Evolutionary conservation across 30 jellyfish, hydroid and myxozoan genomes (phyloP).

Genomic region (Aurelia aurita complex sp. Pacific): DNA sequence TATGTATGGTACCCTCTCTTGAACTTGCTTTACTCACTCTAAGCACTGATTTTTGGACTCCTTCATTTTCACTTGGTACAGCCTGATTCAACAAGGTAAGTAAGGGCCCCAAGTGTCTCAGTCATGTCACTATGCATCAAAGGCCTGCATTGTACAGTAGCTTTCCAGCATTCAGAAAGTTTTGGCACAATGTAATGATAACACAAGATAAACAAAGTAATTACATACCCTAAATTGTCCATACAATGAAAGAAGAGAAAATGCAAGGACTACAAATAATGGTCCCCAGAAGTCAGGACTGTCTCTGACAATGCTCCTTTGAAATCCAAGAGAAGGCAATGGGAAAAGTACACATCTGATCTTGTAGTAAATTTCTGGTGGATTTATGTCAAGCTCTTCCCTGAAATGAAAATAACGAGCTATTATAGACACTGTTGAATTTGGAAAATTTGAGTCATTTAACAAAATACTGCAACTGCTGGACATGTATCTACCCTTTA

Average conservation of each 20-base stretch:
- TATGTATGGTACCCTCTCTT: too few relatives aligned
- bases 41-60: too few relatives aligned
- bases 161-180: too few relatives aligned
- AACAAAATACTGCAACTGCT: neutral
- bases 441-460: neutral
- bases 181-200: too few relatives aligned
- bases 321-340: constrained; percentile 89
- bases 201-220: too few relatives aligned
- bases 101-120: too few relatives aligned
- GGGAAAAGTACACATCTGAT: constrained; percentile 93
- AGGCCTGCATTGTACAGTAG: too few relatives aligned
- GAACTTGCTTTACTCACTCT: too few relatives aligned
- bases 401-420: constrained; percentile 14
- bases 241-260: constrained; percentile 82
- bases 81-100: too few relatives aligned
- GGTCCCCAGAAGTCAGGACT: constrained; percentile 99
- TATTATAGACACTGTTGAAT: neutral
- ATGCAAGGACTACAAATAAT: constrained; percentile 78
- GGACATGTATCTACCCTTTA: too few relatives aligned
- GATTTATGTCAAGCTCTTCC: constrained; percentile 90
- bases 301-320: constrained; percentile 75
- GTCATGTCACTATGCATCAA: too few relatives aligned
- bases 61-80: too few relatives aligned
- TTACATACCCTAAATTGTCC: constrained; percentile 91
- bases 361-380: constrained; percentile 85